These are phyloP conservation scores for Ephydatia muelleri DNA, from an alignment of 37 sponge, comb jelly and placozoan species.

Conservation along the genomic window DNA sequence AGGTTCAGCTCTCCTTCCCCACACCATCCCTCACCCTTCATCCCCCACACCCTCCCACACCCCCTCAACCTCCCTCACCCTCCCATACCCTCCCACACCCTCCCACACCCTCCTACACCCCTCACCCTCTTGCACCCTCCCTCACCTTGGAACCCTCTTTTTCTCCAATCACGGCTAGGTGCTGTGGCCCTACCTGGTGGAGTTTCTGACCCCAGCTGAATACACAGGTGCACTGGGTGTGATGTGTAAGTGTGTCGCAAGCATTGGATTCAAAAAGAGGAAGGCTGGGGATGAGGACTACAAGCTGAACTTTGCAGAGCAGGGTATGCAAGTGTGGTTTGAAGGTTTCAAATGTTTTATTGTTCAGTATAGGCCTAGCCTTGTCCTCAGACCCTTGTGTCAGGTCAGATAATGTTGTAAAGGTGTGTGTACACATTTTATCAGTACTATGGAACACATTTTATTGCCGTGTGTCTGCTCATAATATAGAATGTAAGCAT, in stretches of 20 bases:
- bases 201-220: conserved; percentile 80
- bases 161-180: conserved; percentile 46
- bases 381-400: background rate
- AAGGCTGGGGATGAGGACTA: conserved; percentile 77
- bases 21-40: no score
- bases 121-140: background rate
- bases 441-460: no score
- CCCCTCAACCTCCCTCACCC: no score
- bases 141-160: background rate
- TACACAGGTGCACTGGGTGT: conserved; percentile 70
- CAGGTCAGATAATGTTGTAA: background rate
- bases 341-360: background rate
- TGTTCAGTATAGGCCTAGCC: background rate
- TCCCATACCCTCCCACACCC: no score
- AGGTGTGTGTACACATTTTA: no score
- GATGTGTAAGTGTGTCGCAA: conserved; percentile 67
- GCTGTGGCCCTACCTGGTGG: conserved; percentile 90
- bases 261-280: conserved; percentile 85
- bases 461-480: no score
- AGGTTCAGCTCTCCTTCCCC: background rate
- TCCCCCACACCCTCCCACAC: no score
- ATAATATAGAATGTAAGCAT: no score
- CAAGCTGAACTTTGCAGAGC: conserved; percentile 73
- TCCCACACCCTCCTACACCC: no score
- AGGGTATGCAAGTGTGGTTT: conserved; percentile 30